phyloP scores from a whole-genome alignment of 35 echinoderm and acorn worm genomes.

The Heliocidaris erythrogramma region DNA sequence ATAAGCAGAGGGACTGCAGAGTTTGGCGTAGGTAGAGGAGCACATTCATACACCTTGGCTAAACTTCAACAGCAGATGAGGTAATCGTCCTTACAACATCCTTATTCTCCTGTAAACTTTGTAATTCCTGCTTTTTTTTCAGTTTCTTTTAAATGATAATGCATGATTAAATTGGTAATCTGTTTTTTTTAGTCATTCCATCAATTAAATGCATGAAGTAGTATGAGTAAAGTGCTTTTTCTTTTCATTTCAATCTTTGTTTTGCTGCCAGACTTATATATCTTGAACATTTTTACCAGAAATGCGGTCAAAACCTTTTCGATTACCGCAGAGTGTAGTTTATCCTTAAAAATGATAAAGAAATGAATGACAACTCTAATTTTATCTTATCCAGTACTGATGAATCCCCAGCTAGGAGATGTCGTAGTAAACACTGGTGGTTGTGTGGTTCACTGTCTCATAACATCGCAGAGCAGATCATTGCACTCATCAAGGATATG shows the following conservation, averaged over 20 bases:
- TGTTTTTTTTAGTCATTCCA: too few species aligned
- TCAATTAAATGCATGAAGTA: too few species aligned
- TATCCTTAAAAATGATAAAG: too few species aligned
- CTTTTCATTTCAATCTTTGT: too few species aligned
- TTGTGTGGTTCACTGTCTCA: conserved; percentile 81
- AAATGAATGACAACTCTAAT: neutral
- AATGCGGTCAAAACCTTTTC: too few species aligned
- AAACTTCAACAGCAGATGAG: conserved; percentile 52
- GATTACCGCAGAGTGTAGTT: too few species aligned
- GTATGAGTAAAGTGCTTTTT: too few species aligned
- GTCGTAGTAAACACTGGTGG: conserved; percentile 74
- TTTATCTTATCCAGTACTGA: conserved; percentile 36
- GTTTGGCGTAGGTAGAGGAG: conserved; percentile 15
- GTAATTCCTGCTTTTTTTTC: conserved; percentile 5
- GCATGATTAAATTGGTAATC: too few species aligned
- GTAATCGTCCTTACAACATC: neutral
- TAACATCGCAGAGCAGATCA: conserved; percentile 86
- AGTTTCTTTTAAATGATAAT: neutral
- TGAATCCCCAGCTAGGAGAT: conserved; percentile 13
- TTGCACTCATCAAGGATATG: conserved; percentile 92
- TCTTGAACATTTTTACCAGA: too few species aligned
- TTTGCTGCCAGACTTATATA: too few species aligned
- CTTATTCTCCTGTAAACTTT: neutral
- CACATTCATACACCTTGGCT: conserved; percentile 52
- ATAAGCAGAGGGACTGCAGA: conserved; percentile 47